Conservation (phyloP, 30 jellyfish, hydroid and myxozoan species). For the Chrysaora quinquecirrha region DNA sequence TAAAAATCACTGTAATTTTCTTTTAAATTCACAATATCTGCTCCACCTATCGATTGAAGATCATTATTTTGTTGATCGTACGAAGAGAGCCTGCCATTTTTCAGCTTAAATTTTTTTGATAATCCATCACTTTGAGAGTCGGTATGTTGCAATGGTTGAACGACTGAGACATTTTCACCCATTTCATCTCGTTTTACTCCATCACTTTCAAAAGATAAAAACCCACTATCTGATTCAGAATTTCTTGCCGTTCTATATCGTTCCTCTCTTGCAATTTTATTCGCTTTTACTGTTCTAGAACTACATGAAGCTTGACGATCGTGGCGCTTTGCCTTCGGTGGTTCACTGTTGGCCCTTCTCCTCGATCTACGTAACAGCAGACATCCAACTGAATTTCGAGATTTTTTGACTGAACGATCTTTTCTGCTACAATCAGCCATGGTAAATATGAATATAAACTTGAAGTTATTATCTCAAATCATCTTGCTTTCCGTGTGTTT, state of each 20-base stretch:
- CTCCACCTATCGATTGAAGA: conserved; percentile 1
- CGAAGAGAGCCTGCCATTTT: conserved; percentile 20
- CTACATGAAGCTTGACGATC: conserved; percentile 54
- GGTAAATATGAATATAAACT: background rate
- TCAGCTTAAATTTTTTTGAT: conserved; percentile 7
- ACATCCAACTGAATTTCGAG: conserved; percentile 51
- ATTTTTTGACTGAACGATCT: conserved; percentile 27
- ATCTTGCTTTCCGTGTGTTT: conserved; percentile 11
- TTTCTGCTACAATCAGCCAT: conserved; percentile 59
- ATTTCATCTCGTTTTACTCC: conserved; percentile 32
- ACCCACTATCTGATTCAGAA: conserved; percentile 80
- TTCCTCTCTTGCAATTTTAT: conserved; percentile 67
- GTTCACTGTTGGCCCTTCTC: conserved; percentile 67
- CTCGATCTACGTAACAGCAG: conserved; percentile 54
- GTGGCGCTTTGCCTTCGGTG: conserved; percentile 63
- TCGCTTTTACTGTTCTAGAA: conserved; percentile 66
- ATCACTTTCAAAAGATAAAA: conserved; percentile 52
- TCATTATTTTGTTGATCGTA: conserved; percentile 22
- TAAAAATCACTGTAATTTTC: conserved; percentile 27
- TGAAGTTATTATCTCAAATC: background rate
- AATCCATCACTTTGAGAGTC: conserved; percentile 2
- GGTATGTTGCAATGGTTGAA: background rate
- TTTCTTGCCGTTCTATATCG: conserved; percentile 47
- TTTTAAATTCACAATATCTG: conserved; percentile 51
- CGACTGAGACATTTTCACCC: conserved; percentile 7